phyloP scores from a whole-genome alignment of 2,113 vertebrate genomes.

The Dasyornis broadbenti region DNA sequence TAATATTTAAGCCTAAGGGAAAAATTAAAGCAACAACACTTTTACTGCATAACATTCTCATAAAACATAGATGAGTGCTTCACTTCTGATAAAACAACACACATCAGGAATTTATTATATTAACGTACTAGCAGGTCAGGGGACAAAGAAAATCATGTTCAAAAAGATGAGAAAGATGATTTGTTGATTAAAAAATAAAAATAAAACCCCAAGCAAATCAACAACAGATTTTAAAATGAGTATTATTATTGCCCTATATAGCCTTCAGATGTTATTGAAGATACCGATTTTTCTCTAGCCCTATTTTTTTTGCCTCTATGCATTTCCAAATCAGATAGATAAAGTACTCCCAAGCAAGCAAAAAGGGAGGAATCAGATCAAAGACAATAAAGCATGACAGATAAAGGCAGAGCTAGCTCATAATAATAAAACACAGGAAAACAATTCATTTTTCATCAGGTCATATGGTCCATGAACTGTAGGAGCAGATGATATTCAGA shows the following conservation, averaged over 20 bases:
- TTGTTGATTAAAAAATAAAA: not conserved
- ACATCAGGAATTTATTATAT: not conserved
- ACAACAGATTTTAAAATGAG: not conserved
- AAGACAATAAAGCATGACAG: not conserved
- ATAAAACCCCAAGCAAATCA: not conserved
- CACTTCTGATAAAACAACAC: not conserved
- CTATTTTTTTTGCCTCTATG: not conserved
- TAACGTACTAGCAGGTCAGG: not conserved
- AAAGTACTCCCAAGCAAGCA: not conserved
- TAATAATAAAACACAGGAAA: not conserved
- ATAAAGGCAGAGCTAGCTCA: not conserved
- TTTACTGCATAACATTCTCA: not conserved
- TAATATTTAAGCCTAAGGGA: conserved; percentile 23
- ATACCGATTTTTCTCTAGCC: not conserved
- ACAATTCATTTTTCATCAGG: not conserved
- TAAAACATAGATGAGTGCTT: not conserved
- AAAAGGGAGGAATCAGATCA: not conserved
- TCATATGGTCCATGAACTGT: not conserved
- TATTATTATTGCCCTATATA: not conserved
- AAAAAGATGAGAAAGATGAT: not conserved
- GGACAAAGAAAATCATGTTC: not conserved
- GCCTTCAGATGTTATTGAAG: not conserved
- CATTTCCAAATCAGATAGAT: not conserved
- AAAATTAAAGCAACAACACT: conserved; percentile 16
- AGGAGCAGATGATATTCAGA: not conserved